A percentile compares a stretch with the other conserved stretches of the same genome.
Evolutionary conservation across 2,113 vertebrate genomes (phyloP).

Genomic region (Pelobates fuscus): DNA sequence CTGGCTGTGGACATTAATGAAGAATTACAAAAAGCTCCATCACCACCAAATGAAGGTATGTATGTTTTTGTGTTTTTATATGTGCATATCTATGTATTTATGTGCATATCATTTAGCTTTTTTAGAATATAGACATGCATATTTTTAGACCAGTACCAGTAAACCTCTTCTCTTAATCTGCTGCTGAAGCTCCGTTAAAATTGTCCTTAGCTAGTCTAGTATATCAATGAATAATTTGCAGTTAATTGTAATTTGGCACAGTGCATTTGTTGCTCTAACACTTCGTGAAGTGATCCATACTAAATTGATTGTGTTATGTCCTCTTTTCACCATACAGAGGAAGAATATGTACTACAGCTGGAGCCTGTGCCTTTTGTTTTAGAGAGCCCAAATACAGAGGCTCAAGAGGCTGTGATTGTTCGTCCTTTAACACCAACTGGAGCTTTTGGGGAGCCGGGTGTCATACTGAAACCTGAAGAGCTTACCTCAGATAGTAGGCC

Average conservation of each 20-base stretch:
- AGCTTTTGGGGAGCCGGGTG: conserved; percentile 60
- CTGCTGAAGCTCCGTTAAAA: no score
- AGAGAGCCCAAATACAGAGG: conserved; percentile 61
- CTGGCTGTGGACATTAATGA: conserved; percentile 15
- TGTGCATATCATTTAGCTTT: conserved; percentile 22
- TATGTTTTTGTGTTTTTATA: conserved; percentile 8
- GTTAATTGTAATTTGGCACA: no score
- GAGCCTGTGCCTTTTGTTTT: conserved; percentile 53
- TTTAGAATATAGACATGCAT: no score
- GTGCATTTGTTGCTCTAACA: no score
- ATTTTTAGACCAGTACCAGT: no score
- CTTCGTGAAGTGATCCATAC: no score
- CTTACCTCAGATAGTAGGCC: conserved; percentile 63
- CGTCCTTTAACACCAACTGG: conserved; percentile 70
- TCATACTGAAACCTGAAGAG: conserved; percentile 61
- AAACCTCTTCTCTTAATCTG: no score
- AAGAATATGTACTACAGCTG: conserved; percentile 59
- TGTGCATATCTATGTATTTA: no score
- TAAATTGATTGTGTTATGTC: no score
- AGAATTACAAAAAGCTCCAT: conserved; percentile 44
- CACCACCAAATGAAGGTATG: conserved; percentile 54
- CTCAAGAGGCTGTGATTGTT: conserved; percentile 60
- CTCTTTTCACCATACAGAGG: no score
- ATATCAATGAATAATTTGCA: no score
- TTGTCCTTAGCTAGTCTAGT: no score